Conservation (phyloP, 2,113 vertebrate genomes). For the Ciconia stormi region DNA sequence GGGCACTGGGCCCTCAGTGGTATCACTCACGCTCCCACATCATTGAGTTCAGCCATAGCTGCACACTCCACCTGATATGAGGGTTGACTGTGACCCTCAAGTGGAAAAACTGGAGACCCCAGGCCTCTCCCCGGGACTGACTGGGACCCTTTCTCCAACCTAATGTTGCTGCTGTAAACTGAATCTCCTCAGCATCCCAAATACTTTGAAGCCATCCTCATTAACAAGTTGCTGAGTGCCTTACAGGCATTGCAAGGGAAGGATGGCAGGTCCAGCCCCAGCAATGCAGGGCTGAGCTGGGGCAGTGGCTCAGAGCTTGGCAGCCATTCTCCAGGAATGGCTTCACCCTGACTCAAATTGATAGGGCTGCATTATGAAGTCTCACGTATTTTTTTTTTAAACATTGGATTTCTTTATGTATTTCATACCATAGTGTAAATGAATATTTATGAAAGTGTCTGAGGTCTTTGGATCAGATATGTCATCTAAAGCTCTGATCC, state of each 20-base stretch:
- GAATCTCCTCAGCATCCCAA: not conserved
- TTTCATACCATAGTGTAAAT: not conserved
- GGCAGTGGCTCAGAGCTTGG: not conserved
- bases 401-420: not conserved
- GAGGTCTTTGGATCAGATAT: not conserved
- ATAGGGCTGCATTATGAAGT: not conserved
- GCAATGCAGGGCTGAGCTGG: not conserved
- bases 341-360: not conserved
- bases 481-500: not conserved
- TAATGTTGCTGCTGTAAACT: not conserved
- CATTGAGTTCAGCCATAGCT: not conserved
- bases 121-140: not conserved
- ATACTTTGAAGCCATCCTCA: not conserved
- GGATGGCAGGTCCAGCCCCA: not conserved
- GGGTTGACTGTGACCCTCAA: not conserved
- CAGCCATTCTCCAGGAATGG: not conserved
- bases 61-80: not conserved
- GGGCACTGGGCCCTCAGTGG: not conserved
- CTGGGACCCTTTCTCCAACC: not conserved
- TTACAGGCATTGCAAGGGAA: not conserved
- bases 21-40: rapidly evolving
- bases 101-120: not conserved
- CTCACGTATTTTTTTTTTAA: not conserved
- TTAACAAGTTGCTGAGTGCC: not conserved
- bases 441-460: not conserved